Evolutionary conservation across 2,113 vertebrate species (phyloP).

Genomic region (Brachyhypopomus gauderio): DNA sequence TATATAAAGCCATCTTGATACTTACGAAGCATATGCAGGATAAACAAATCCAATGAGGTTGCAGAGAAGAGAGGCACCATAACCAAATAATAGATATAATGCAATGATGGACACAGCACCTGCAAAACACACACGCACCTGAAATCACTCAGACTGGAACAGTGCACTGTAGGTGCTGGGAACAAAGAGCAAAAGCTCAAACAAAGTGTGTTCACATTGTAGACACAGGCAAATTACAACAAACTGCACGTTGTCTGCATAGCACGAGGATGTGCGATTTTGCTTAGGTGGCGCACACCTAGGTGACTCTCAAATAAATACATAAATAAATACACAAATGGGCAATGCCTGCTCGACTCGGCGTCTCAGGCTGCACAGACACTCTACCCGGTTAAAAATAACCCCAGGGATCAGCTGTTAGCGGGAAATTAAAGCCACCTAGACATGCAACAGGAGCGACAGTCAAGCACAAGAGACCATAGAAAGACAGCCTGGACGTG

Average conservation of each 20-base stretch:
- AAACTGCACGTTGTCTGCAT: neutral
- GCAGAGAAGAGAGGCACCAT: conserved; percentile 90
- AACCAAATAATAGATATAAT: conserved; percentile 89
- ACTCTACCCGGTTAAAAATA: conserved; percentile 70
- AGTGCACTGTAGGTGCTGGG: conserved; percentile 19
- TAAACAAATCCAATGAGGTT: conserved; percentile 92
- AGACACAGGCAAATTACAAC: neutral
- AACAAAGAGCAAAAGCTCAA: too few relatives aligned
- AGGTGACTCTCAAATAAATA: too few relatives aligned
- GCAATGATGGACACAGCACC: conserved; percentile 73
- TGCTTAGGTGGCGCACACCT: too few relatives aligned
- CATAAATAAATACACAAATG: neutral
- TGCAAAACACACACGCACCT: conserved; percentile 60
- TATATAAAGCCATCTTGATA: conserved; percentile 48
- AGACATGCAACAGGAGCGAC: conserved; percentile 18
- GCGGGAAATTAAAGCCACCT: conserved; percentile 33
- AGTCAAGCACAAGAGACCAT: too few relatives aligned
- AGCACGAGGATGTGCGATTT: too few relatives aligned
- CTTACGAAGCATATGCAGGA: conserved; percentile 92
- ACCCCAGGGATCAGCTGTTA: conserved; percentile 56
- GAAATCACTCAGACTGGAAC: conserved; percentile 48
- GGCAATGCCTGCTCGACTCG: neutral
- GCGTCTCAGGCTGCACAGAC: conserved; percentile 48
- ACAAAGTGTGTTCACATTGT: too few relatives aligned
- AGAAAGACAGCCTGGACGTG: too few relatives aligned